Evolutionary conservation across 2,888 invertebrate genomes (phyloP), one percentile per base, ranked within the genome.

Genomic region (Drosophila colorata): DNA sequence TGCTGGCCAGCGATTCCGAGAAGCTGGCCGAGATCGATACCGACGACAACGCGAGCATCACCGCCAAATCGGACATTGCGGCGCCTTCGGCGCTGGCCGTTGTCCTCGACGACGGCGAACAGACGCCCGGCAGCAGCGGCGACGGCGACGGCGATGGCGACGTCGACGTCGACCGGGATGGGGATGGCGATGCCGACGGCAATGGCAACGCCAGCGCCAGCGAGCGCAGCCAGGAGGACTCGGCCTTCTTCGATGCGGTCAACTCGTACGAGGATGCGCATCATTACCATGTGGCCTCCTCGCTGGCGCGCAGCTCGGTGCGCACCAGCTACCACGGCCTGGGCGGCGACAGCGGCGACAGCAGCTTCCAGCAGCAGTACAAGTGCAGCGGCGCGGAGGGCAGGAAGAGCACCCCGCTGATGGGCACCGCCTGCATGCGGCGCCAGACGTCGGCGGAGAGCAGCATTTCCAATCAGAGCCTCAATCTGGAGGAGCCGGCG

Each of bases 1-100:
- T 99, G 14, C 93, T 98, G 46, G 96, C 97, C 0, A 98, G 98
- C 2, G 98, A 98, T 91, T 98, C 98, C 18, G 97, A 98, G 86
- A 94, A 98, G 61, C 94, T 98, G 84, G 97, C 97, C 0, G 98
- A 98, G 93, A 96, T 94, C 83, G 95, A 94, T 80, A 95, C 94
- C 0, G 94, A 94, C 78, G 94, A 95, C 88, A 94, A 94, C 88
- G 93, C 93, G 71, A 95, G 95, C 63, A 95, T 95, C 18, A 95
- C 95, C 11, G 94, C 94, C 25, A 94, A 96, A 69, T 97, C 97
- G 0, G 97, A 97, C 90, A 94, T 93, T 7, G 93, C 93, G 1
- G 96, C 96, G 0, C 60, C 74, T 0, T 13, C 43, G 14, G 59
- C 48, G 0, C 57, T 66, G 0, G 80, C 68, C 11, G 85, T 66